These are phyloP conservation scores for Anthonomus grandis DNA, from an alignment of 1,140 invertebrate genomes.

Conservation along the genomic window DNA sequence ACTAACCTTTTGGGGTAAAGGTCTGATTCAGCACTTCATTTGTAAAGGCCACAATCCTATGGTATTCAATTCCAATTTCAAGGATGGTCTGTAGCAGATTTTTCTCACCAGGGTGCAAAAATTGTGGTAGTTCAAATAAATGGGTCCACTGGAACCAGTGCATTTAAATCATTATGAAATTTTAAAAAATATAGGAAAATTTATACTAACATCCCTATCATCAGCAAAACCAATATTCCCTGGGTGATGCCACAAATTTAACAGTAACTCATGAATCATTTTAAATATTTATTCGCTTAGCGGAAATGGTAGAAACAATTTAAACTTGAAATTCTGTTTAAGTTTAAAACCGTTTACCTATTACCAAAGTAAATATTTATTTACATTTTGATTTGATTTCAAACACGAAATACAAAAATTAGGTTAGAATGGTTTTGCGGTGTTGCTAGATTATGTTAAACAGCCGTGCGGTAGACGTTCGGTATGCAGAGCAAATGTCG, in stretches of 20 bases:
- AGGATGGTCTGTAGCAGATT: slow-evolving; percentile 40
- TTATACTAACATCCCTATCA: slow-evolving; percentile 22
- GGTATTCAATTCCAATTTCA: slow-evolving; percentile 39
- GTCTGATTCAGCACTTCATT: slow-evolving; percentile 31
- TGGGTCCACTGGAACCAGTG: slow-evolving; percentile 28
- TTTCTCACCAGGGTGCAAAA: slow-evolving; percentile 45
- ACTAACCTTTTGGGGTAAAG: slow-evolving; percentile 16
- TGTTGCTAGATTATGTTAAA: no score
- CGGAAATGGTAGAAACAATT: no score
- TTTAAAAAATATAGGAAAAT: neutral
- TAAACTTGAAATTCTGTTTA: no score
- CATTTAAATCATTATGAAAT: neutral
- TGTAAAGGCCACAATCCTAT: slow-evolving; percentile 41
- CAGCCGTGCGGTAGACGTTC: no score
- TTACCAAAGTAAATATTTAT: no score
- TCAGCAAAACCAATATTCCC: slow-evolving; percentile 20
- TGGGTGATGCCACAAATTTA: slow-evolving; percentile 39
- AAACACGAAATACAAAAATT: no score
- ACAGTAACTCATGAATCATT: slow-evolving; percentile 43
- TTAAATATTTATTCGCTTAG: no score
- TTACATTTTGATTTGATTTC: no score
- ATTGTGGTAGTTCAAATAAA: slow-evolving; percentile 42
- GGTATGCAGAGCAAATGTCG: no score
- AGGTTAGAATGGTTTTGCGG: no score
- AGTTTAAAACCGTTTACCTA: no score